Evolutionary conservation across 2,113 vertebrate species (phyloP).

Genomic region (Hepsetus odoe): DNA sequence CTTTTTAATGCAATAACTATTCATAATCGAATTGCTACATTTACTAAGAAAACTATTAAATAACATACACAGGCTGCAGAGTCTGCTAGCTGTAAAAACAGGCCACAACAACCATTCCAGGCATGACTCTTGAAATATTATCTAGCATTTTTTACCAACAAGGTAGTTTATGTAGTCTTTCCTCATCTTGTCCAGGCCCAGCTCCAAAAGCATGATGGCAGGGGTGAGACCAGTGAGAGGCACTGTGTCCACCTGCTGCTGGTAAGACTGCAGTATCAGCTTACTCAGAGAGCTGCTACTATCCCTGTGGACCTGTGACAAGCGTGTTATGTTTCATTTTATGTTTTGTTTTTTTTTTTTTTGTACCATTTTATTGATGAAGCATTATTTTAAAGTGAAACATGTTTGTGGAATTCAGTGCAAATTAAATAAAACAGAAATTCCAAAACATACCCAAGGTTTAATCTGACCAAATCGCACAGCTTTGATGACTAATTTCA

Average conservation of each 20-base stretch:
- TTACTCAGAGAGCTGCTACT: constrained; percentile 88
- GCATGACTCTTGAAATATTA: background rate
- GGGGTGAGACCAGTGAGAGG: constrained; percentile 82
- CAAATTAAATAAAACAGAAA: background rate
- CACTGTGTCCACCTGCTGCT: constrained; percentile 77
- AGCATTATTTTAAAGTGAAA: background rate
- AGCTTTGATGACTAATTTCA: constrained; percentile 82
- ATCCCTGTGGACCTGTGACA: constrained; percentile 89
- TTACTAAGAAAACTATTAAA: too few species aligned
- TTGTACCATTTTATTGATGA: too few species aligned
- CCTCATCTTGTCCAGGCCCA: constrained; percentile 94
- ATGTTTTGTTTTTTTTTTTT: too few species aligned
- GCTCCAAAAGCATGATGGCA: constrained; percentile 89
- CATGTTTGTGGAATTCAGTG: background rate
- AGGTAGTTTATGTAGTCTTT: constrained; percentile 96
- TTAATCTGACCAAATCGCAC: constrained; percentile 84
- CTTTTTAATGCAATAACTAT: too few species aligned
- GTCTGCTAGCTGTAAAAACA: background rate
- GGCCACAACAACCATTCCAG: background rate
- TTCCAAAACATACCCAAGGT: constrained; percentile 82
- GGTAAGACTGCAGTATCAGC: constrained; percentile 89
- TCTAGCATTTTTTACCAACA: constrained; percentile 77
- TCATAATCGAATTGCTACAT: too few species aligned
- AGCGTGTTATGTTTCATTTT: too few species aligned
- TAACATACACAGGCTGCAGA: background rate